A percentile compares a stretch with the other conserved stretches of the same genome.
These are phyloP conservation scores for Galeopsomyia nigrocyanea DNA, from an alignment of 2,888 invertebrate genomes.

Conservation along the genomic window DNA sequence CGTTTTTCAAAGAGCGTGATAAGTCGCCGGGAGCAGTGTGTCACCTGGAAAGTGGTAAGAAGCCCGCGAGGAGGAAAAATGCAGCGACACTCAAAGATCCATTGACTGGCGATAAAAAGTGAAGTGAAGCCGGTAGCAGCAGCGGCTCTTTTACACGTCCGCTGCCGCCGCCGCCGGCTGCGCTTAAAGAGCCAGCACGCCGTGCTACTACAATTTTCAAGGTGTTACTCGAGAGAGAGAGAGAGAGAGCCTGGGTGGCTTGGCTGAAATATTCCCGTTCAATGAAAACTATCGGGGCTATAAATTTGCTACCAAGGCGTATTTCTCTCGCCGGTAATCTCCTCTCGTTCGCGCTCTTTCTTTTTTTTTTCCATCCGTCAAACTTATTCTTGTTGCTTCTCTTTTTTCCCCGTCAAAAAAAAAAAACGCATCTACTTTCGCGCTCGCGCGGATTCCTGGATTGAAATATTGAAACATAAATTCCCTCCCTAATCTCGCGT, in stretches of 20 bases:
- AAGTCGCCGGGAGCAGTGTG: too few relatives aligned
- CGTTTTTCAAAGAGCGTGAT: too few relatives aligned
- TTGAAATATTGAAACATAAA: conserved; percentile 46
- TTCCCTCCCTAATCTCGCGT: conserved; percentile 43
- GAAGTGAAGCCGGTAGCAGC: conserved; percentile 5
- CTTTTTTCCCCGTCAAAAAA: neutral
- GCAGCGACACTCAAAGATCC: conserved; percentile 36
- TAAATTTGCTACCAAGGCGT: conserved; percentile 47
- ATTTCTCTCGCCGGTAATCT: conserved; percentile 42
- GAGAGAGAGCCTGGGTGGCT: neutral
- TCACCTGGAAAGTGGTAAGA: neutral
- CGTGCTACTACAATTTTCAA: conserved; percentile 21
- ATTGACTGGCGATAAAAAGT: conserved; percentile 49
- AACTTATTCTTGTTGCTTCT: conserved; percentile 3
- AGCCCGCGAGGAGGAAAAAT: neutral
- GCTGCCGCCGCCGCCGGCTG: conserved; percentile 41
- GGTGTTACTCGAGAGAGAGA: conserved; percentile 46
- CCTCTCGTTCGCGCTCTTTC: conserved; percentile 31
- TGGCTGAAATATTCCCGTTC: conserved; percentile 48
- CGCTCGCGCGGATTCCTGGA: conserved; percentile 31
- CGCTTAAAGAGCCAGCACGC: conserved; percentile 42
- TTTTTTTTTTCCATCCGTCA: conserved; percentile 26
- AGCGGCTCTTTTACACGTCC: conserved; percentile 7
- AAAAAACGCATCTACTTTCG: conserved; percentile 35
- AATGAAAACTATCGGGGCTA: conserved; percentile 51